Percentiles rank a stretch among this genome's conserved stretches.
Conservation (phyloP, 2,113 vertebrate genomes). For the Nipponia nippon region DNA sequence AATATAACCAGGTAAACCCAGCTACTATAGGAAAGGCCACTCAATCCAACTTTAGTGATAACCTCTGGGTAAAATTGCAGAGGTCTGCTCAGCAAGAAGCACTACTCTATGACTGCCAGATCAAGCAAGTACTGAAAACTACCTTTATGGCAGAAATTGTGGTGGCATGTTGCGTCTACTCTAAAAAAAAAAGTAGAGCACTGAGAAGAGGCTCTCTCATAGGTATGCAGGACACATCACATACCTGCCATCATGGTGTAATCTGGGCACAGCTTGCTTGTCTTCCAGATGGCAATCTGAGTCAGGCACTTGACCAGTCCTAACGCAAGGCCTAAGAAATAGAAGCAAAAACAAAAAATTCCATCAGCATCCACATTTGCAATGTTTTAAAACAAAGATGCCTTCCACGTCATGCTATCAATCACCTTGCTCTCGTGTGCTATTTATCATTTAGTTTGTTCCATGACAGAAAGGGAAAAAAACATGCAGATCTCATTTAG, state of each 20-base stretch:
- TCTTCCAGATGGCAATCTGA: fast-evolving
- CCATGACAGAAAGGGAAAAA: background rate
- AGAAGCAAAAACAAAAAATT: background rate
- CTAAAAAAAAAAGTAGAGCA: background rate
- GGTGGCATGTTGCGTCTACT: background rate
- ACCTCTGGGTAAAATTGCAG: background rate
- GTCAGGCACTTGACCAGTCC: background rate
- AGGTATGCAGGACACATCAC: background rate
- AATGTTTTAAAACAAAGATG: background rate
- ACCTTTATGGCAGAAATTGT: background rate
- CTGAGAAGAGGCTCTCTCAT: background rate
- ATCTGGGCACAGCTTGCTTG: background rate
- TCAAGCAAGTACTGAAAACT: background rate
- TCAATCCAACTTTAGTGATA: background rate
- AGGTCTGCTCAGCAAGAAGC: background rate
- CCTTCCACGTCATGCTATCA: background rate
- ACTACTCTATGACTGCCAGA: background rate
- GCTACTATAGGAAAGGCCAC: background rate
- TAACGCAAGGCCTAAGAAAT: background rate
- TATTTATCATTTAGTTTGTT: background rate
- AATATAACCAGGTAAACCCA: background rate
- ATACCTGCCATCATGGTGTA: background rate
- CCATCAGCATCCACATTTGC: background rate
- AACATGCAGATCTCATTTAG: background rate
- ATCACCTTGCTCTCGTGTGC: background rate